Conservation (phyloP, 53 echinoderm and acorn worm genomes). For the Temnopleurus reevesii region DNA sequence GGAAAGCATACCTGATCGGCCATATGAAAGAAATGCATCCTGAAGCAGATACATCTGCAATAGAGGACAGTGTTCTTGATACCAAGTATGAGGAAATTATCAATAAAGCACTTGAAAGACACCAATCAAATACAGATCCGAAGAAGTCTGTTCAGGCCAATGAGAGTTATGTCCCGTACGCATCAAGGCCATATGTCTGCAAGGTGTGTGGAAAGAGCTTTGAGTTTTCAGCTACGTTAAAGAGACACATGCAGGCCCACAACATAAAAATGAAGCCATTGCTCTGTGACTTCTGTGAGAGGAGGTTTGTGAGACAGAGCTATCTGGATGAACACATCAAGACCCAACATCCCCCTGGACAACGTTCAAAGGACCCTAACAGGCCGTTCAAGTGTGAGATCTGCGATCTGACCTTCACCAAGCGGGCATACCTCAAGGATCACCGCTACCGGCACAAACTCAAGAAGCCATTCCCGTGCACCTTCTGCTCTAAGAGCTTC, state of each 20-base stretch:
- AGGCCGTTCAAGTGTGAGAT: slow-evolving; percentile 51
- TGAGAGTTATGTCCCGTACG: neutral
- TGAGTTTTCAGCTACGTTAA: slow-evolving; percentile 14
- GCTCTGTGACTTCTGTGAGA: slow-evolving; percentile 59
- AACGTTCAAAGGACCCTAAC: slow-evolving; percentile 42
- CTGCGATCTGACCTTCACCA: slow-evolving; percentile 37
- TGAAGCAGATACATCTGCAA: slow-evolving; percentile 29
- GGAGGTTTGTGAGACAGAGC: slow-evolving; percentile 53
- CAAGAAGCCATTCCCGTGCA: slow-evolving; percentile 55
- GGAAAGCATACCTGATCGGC: slow-evolving; percentile 34
- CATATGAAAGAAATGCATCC: slow-evolving; percentile 52
- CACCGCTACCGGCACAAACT: slow-evolving; percentile 44
- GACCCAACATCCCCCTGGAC: slow-evolving; percentile 36
- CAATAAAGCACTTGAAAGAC: slow-evolving; percentile 30
- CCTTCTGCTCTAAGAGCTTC: slow-evolving; percentile 48
- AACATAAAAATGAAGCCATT: slow-evolving; percentile 39
- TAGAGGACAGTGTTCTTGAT: slow-evolving; percentile 36
- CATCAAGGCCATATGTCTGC: neutral
- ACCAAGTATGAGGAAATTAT: slow-evolving; percentile 41
- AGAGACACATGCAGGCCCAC: slow-evolving; percentile 50
- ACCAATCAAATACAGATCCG: neutral
- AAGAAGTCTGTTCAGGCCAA: neutral
- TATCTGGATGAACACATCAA: slow-evolving; percentile 44
- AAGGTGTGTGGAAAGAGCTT: slow-evolving; percentile 44
- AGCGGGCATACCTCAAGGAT: slow-evolving; percentile 53